phyloP scores from a whole-genome alignment of 2,888 invertebrate species.

The Hypena proboscidalis region DNA sequence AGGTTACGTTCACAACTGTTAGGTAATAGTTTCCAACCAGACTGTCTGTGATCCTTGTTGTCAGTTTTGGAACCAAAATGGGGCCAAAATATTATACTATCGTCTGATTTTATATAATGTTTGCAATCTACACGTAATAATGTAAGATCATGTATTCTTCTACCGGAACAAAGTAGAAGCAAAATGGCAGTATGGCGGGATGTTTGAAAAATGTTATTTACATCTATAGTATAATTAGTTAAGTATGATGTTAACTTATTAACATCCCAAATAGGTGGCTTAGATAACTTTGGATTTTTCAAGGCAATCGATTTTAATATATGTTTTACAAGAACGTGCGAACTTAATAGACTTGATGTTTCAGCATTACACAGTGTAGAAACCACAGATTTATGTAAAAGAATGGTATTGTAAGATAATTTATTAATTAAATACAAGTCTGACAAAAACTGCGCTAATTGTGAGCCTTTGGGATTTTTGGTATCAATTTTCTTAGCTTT shows the following conservation, averaged over 20 bases:
- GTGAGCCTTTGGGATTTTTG: too few relatives aligned
- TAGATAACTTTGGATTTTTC: background rate
- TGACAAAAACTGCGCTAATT: too few relatives aligned
- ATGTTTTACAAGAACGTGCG: constrained; percentile 9
- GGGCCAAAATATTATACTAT: constrained; percentile 7
- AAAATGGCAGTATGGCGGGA: constrained; percentile 7
- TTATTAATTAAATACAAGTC: too few relatives aligned
- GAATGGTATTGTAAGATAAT: too few relatives aligned
- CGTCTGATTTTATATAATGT: background rate
- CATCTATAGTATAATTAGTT: background rate
- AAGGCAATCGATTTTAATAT: constrained; percentile 6
- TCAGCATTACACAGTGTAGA: too few relatives aligned
- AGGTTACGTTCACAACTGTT: constrained; percentile 10
- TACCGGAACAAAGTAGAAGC: constrained; percentile 9
- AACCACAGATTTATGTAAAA: too few relatives aligned
- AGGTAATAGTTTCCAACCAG: constrained; percentile 20
- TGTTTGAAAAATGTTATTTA: constrained; percentile 7
- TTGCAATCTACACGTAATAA: background rate
- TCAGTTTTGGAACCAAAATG: constrained; percentile 30
- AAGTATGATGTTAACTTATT: background rate
- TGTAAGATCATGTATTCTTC: constrained; percentile 9
- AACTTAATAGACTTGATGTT: constrained; percentile 4
- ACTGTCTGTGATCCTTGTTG: constrained; percentile 21
- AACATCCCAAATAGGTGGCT: constrained; percentile 7
- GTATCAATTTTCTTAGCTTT: too few relatives aligned